Evolutionary conservation across 2,797 vertebrate genomes (phyloP).

Genomic region (Thalassophryne amazonica): DNA sequence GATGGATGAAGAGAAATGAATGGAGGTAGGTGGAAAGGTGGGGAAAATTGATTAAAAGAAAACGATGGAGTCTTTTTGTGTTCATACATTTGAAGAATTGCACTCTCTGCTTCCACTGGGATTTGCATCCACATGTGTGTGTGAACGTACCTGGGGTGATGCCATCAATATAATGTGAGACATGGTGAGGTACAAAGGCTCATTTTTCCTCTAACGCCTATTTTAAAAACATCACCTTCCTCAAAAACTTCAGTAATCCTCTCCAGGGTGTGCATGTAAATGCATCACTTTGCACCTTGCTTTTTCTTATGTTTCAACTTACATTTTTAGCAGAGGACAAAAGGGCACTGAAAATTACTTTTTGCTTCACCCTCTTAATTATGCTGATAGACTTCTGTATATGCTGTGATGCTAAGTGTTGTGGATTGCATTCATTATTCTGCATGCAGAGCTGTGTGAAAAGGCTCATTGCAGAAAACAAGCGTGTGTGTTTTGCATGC

Average conservation of each 20-base stretch:
- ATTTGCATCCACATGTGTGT: neutral
- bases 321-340: slow-evolving; percentile 48
- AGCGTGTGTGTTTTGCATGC: slow-evolving; percentile 34
- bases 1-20: slow-evolving; percentile 51
- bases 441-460: slow-evolving; percentile 20
- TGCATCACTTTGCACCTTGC: slow-evolving; percentile 22
- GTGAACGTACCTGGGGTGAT: slow-evolving; percentile 1
- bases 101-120: neutral
- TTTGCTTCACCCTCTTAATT: slow-evolving; percentile 75
- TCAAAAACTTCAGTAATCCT: slow-evolving; percentile 38
- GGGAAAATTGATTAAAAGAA: slow-evolving; percentile 42
- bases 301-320: slow-evolving; percentile 17
- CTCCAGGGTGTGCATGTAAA: slow-evolving; percentile 43
- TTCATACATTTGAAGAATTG: slow-evolving; percentile 23
- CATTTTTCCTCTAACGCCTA: slow-evolving; percentile 46
- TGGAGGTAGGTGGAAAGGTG: slow-evolving; percentile 32
- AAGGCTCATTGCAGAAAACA: slow-evolving; percentile 48
- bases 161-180: slow-evolving; percentile 38
- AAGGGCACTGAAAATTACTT: slow-evolving; percentile 68
- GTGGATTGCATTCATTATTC: slow-evolving; percentile 63
- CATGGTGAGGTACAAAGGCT: slow-evolving; percentile 36
- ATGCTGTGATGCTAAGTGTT: slow-evolving; percentile 56
- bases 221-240: slow-evolving; percentile 47
- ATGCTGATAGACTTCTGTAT: slow-evolving; percentile 74
- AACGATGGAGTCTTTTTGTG: slow-evolving; percentile 39